These are phyloP conservation scores for Himalopsyche japonica DNA, from an alignment of 2,888 invertebrate species.

Conservation along the genomic window DNA sequence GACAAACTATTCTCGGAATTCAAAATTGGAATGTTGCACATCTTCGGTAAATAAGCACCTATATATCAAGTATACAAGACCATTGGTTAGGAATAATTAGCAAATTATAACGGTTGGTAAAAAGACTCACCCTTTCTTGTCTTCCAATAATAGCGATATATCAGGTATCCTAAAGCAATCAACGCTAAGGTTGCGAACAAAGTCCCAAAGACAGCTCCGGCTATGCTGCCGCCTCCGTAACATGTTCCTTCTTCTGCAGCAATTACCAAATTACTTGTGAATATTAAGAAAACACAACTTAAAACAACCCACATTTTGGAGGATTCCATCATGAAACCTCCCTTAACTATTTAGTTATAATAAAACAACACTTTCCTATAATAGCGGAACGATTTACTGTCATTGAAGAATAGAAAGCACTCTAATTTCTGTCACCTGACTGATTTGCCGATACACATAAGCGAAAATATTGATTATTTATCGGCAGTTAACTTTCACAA, in stretches of 20 bases:
- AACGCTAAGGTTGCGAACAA: constrained; percentile 67
- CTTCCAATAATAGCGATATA: constrained; percentile 67
- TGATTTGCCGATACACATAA: background rate
- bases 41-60: background rate
- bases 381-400: background rate
- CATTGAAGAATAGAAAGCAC: background rate
- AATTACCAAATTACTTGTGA: background rate
- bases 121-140: constrained; percentile 47
- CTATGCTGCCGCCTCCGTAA: constrained; percentile 71
- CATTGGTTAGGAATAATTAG: background rate
- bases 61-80: background rate
- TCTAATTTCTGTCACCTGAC: background rate
- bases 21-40: background rate
- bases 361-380: background rate
- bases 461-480: background rate
- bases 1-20: background rate
- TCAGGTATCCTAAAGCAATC: constrained; percentile 60
- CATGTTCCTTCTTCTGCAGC: constrained; percentile 48
- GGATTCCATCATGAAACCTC: background rate
- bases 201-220: constrained; percentile 72
- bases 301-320: background rate
- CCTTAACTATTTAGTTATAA: background rate
- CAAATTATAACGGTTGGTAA: background rate
- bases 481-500: background rate
- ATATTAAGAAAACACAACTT: constrained; percentile 6